Evolutionary conservation across 2,888 invertebrate species (phyloP), one percentile per base, ranked within the genome.

Genomic region (Drosophila histrio): DNA sequence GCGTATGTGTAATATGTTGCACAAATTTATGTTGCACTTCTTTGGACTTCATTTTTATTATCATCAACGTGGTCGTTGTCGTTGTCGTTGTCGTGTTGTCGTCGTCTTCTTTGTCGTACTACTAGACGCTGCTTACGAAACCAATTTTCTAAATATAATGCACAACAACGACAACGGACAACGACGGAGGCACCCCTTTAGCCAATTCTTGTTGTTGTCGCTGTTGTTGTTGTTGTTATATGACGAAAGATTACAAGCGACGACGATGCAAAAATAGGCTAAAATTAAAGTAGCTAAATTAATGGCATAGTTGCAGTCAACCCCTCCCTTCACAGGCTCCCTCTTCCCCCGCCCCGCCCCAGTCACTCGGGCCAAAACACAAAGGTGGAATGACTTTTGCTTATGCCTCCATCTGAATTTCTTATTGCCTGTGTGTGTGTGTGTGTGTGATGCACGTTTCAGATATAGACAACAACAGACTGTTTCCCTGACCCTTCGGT

Each of bases 21-120:
- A 61, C 49, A 83, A 87, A 84, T 88, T 88, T 84, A 88, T 88
- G 87, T 87, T 84, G 87, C 82, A 87, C 85, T 87, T 84, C 75
- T 80, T 77, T 65, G 59, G 77, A 87, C 76, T 84, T 84, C 44
- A 82, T 64, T 83, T 88, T 86, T 88, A 88, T 88, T 87, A 87
- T 84, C 78, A 81, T 69, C 67, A 71, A 62, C 54, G 67, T 72
- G 62, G 61, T 63, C 19, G 65, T 38, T 43, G 58, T 39, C 17
- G 36, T 17, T 17, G 32, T 39, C 21, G 21, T 19, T 19, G 38
- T 47, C 56, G 39, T 70, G 32, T 41, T 21, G 39, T 21, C 13
- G 43, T 54, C 57, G 41, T 72, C 61, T 52, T 52, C 56, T 43
- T 54, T 47, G 65, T 54, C 67, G 67, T 49, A n/a, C n/a, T n/a